A percentile compares a stretch with the other conserved stretches of the same genome.
Evolutionary conservation across 1,140 invertebrate genomes (phyloP).

Genomic region (Maconellicoccus hirsutus): DNA sequence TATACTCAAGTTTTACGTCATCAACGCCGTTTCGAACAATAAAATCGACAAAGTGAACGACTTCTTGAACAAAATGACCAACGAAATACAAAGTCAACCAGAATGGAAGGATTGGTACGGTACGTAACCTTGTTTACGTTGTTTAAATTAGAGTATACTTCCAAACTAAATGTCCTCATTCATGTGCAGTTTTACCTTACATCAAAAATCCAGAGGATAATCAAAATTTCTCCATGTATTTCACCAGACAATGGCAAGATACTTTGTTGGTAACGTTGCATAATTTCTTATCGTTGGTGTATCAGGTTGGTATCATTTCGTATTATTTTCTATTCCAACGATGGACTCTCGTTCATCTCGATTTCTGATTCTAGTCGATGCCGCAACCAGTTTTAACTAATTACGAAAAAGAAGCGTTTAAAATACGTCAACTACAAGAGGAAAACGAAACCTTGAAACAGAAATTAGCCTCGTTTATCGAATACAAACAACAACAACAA

Average conservation of each 20-base stretch:
- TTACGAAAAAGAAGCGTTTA: conserved; percentile 70
- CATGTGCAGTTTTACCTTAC: conserved; percentile 57
- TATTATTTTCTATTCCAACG: too few relatives aligned
- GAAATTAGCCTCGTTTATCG: conserved; percentile 37
- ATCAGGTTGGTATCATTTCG: conserved; percentile 45
- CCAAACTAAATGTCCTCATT: neutral
- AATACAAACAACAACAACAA: conserved; percentile 39
- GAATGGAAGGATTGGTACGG: conserved; percentile 98
- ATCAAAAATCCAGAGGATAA: conserved; percentile 84
- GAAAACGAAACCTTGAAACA: conserved; percentile 62
- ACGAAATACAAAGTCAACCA: conserved; percentile 71
- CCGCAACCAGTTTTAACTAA: conserved; percentile 69
- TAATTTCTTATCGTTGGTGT: conserved; percentile 84
- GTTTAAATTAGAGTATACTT: neutral
- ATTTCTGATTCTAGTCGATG: conserved; percentile 46
- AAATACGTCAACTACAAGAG: conserved; percentile 67
- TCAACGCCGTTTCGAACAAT: conserved; percentile 69
- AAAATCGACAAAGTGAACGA: conserved; percentile 75
- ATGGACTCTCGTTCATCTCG: too few relatives aligned
- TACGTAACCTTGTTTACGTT: conserved; percentile 41
- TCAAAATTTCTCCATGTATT: conserved; percentile 73
- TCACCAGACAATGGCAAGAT: conserved; percentile 89
- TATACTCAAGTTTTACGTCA: conserved; percentile 77
- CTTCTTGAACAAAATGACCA: conserved; percentile 78
- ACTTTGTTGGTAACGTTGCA: conserved; percentile 84